Percentiles rank a stretch among this genome's conserved stretches.
Conservation (phyloP, 2,797 vertebrate species). For the Gallinago stenura region DNA sequence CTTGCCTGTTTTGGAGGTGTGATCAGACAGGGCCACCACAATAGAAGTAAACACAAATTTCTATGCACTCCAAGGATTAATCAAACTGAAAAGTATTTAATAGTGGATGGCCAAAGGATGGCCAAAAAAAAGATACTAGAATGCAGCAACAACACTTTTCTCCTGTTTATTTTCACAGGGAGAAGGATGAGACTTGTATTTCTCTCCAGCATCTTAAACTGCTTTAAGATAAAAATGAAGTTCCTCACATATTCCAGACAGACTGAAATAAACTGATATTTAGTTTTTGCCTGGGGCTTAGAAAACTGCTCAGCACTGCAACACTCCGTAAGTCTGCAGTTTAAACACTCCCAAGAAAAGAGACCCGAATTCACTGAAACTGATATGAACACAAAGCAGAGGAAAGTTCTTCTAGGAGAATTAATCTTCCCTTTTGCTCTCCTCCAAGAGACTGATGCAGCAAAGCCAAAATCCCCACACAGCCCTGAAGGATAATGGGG, state of each 20-base stretch:
- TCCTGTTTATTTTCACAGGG: neutral
- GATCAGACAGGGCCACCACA: neutral
- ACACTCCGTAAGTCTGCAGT: neutral
- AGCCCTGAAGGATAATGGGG: neutral
- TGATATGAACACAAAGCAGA: neutral
- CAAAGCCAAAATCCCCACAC: neutral
- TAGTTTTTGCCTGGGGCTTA: neutral
- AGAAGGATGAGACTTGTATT: neutral
- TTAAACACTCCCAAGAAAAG: neutral
- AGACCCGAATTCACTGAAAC: constrained; percentile 8
- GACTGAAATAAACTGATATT: neutral
- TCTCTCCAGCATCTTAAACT: neutral
- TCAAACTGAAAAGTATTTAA: neutral
- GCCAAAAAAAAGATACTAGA: neutral
- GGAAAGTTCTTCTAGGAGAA: neutral
- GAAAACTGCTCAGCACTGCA: neutral
- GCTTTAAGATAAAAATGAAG: neutral
- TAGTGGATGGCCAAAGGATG: neutral
- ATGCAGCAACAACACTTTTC: neutral
- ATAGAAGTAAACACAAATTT: neutral
- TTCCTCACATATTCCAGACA: constrained; percentile 19
- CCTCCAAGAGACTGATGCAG: neutral
- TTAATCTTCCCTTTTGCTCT: neutral
- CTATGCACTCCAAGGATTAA: neutral
- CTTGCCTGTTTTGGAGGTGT: neutral